These are phyloP conservation scores for Hydractinia symbiolongicarpus DNA, from an alignment of 30 jellyfish, hydroid and myxozoan species.

Conservation along the genomic window DNA sequence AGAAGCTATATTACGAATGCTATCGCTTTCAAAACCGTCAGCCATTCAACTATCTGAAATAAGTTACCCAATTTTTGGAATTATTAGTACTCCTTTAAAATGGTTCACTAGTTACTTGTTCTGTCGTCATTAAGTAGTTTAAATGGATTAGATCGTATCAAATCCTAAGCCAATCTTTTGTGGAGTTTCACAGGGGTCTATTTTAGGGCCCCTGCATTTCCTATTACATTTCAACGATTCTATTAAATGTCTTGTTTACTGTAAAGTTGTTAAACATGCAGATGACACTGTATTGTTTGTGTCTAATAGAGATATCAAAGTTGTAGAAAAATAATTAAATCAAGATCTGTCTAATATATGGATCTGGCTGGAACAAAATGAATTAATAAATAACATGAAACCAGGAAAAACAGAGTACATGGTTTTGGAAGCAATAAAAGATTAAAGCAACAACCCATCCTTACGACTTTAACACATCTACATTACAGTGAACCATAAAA, in stretches of 20 bases:
- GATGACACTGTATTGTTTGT: no score
- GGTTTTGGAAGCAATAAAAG: neutral
- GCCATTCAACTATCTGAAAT: neutral
- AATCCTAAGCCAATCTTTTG: neutral
- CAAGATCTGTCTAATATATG: neutral
- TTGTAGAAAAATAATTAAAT: neutral
- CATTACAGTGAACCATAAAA: conserved; percentile 22
- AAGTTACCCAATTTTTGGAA: no score
- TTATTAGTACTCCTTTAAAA: no score
- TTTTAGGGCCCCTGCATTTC: neutral
- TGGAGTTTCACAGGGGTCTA: neutral
- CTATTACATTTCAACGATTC: neutral
- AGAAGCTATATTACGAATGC: no score
- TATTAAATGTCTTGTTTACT: neutral
- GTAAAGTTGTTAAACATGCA: neutral
- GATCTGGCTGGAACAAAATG: neutral
- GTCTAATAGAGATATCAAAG: neutral
- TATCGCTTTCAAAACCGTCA: neutral
- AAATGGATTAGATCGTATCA: neutral
- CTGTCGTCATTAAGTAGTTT: neutral
- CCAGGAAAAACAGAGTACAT: neutral
- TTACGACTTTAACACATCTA: conserved; percentile 18
- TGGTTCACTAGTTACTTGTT: no score
- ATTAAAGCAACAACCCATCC: neutral
- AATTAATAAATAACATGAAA: neutral